These are phyloP conservation scores for Dermatemys mawii DNA, from an alignment of 2,113 vertebrate genomes.

Conservation along the genomic window DNA sequence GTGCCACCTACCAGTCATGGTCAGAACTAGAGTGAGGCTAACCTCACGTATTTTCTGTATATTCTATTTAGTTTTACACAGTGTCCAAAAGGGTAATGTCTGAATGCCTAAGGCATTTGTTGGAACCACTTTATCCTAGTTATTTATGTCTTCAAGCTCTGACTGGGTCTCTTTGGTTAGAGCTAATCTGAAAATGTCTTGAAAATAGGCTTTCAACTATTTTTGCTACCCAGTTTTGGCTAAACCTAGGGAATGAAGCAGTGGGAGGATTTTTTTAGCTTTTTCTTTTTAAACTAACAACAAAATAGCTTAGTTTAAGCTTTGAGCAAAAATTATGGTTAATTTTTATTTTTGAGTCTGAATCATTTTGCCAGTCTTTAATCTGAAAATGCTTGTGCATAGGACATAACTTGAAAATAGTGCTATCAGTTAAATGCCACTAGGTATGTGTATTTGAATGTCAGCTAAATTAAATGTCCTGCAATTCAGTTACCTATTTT, in stretches of 20 bases:
- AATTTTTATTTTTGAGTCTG: background rate
- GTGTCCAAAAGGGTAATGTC: background rate
- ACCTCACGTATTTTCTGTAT: background rate
- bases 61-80: background rate
- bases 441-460: background rate
- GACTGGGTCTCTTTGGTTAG: background rate
- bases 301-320: background rate
- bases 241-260: background rate
- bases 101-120: background rate
- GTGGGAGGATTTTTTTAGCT: fast-evolving
- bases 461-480: background rate
- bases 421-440: background rate
- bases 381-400: background rate
- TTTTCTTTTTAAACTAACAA: background rate
- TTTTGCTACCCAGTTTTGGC: background rate
- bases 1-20: background rate
- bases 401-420: background rate
- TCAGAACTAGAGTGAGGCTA: background rate
- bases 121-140: background rate
- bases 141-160: background rate
- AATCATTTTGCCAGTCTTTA: background rate
- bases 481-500: background rate
- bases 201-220: background rate
- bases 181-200: background rate
- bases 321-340: background rate